phyloP scores from a whole-genome alignment of 1,140 invertebrate genomes.

The Ceratosolen solmsi region DNA sequence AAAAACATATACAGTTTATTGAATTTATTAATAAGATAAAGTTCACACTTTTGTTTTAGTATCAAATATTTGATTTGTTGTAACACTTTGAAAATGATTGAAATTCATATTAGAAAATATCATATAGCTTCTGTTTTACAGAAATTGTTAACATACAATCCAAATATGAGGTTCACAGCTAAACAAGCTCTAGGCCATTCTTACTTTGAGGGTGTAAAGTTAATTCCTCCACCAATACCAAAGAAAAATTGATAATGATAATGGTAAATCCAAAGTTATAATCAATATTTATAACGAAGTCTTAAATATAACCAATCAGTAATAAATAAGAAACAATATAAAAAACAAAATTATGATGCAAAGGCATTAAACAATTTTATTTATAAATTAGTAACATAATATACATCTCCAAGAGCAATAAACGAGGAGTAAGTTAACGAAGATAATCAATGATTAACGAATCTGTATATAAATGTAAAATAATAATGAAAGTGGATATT shows the following conservation, averaged over 20 bases:
- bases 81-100: too few relatives aligned
- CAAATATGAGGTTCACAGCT: constrained; percentile 84
- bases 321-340: neutral
- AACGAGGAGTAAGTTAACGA: neutral
- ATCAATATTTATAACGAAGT: neutral
- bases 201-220: constrained; percentile 84
- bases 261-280: constrained; percentile 28
- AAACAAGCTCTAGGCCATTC: constrained; percentile 82
- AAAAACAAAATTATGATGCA: neutral
- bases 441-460: neutral
- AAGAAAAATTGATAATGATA: constrained; percentile 65
- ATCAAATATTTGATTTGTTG: too few relatives aligned
- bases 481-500: constrained; percentile 14
- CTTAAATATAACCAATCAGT: neutral
- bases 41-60: too few relatives aligned
- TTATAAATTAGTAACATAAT: neutral
- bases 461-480: constrained; percentile 26
- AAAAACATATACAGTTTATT: too few relatives aligned
- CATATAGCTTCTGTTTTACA: constrained; percentile 74
- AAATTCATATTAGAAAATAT: too few relatives aligned
- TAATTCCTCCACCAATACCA: constrained; percentile 73
- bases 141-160: constrained; percentile 89
- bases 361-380: neutral
- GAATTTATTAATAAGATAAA: too few relatives aligned
- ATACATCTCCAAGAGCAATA: neutral